Base-by-base conservation (phyloP, 2,113 vertebrate species). In the Cephalopterus ornatus region DNA sequence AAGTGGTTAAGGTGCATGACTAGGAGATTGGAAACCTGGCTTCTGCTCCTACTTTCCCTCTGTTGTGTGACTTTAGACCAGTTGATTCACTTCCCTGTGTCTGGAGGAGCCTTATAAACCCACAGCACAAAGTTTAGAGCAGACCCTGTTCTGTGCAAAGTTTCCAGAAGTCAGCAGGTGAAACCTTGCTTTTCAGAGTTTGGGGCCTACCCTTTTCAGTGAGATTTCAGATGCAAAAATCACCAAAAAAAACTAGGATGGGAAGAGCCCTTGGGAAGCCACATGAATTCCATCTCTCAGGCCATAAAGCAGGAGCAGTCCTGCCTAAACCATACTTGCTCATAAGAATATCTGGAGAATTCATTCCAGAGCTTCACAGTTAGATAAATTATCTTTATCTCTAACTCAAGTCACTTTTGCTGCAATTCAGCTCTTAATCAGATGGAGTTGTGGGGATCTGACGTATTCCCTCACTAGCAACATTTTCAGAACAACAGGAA, bases 401-500 rank as follows among this genome's bases (percentile, higher is more conserved):
- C 76, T 47, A 84, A 80, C 56, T 14, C 26, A 75, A 91, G 84
- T 52, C 6, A 78, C 67, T 92, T 88, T 74, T 89, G 23, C 47
- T 92, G 83, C 52, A 91, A 70, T 88, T 89, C 77, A 91, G 2
- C 56, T 92, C 66, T 52, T 85, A 89, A 94, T 96, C 85, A 95
- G 90, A 91, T 93, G 78, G 77, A 74, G 39, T 41, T 63, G 35
- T 53, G 68, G 85, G 63, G 85, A 92, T 89, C 92, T 88, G 92
- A 96, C 24, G 11, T 91, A 78, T 72, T 96, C 92, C 56, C 44
- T 84, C 65, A 56, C 62, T 19, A 89, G 81, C 74, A 91, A 88
- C 82, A 92, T 72, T 93, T 96, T 92, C 95, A 90, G 92, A 96
- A 88, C 85, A 94, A 93, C 88, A 95, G 93, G 95, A 93, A 95